phyloP scores from a whole-genome alignment of 1,140 invertebrate species.

The Neodiprion lecontei region DNA sequence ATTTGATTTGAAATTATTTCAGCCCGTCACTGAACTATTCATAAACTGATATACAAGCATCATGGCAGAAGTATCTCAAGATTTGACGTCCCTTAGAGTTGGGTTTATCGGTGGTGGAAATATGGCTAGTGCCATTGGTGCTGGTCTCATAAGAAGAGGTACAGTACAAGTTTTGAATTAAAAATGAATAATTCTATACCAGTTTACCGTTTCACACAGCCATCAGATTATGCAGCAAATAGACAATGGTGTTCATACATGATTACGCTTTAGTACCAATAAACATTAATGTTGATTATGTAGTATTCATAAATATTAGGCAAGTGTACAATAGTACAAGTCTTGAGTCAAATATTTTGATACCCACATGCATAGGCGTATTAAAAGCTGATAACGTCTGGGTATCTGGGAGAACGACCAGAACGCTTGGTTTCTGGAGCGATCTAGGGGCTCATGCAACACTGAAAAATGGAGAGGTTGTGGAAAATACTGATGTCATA shows the following conservation, averaged over 20 bases:
- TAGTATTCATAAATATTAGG: neutral
- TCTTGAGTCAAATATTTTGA: constrained; percentile 22
- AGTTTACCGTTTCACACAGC: neutral
- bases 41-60: neutral
- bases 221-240: neutral
- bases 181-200: neutral
- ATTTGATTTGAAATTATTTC: too few relatives aligned
- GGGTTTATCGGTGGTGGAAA: constrained; percentile 95
- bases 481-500: constrained; percentile 75
- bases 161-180: constrained; percentile 16
- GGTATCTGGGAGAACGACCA: constrained; percentile 73
- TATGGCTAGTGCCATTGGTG: constrained; percentile 90
- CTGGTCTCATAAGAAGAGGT: constrained; percentile 77
- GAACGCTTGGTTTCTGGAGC: constrained; percentile 71
- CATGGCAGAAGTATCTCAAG: neutral
- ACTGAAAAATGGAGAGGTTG: constrained; percentile 68
- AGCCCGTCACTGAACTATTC: neutral
- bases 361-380: constrained; percentile 58
- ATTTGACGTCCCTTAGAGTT: constrained; percentile 51
- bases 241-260: neutral
- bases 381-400: constrained; percentile 66
- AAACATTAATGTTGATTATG: neutral
- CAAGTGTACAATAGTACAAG: neutral
- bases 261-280: neutral
- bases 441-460: constrained; percentile 67